Base-by-base conservation (phyloP, 2,888 invertebrate genomes). In the Melanchra persicariae region DNA sequence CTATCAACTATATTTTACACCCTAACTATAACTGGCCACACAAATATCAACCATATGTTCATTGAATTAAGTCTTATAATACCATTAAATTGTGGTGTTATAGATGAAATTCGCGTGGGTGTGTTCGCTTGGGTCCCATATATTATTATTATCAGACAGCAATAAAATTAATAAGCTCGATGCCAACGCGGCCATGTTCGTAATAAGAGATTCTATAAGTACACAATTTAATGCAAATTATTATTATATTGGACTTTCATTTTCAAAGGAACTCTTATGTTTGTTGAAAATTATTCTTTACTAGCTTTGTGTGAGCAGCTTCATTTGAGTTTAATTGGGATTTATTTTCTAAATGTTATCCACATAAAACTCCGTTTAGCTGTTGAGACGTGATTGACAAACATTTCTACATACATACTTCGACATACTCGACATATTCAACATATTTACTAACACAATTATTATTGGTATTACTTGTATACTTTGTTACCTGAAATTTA, bases 91-190 rank as follows among this genome's bases (percentile, higher is more conserved):
- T 40, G 0, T 43, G 2, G 8, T 10, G 12, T 3, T 51, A 5
- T 17, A 12, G 30, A 34, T 30, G 24, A 24, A 57, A 60, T 51
- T 65, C 3, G 9, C 17, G 66, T 64, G 43, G 43, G 61, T 47
- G 54, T 63, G 52, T 72, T 62, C 45, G 30, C 45, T 52, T 60
- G 52, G 40, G 22, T 59, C 19, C 57, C 19, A 40, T 71, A 65
- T 64, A 81, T 73, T 73, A 59, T 62, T 34, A 61, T 81, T 73
- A 81, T 80, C 66, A 37, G 60, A 47, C 15, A 40, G 61, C 34
- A 73, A 64, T 73, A 61, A 61, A 66, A 81, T 71, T 69, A 76
- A 81, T 72, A 69, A 61, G 77, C 37, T 66, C 34, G 51, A 51
- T 63, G 49, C 40, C n/a, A 30, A 54, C 24, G 19, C 49, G 57